Base-by-base conservation (phyloP, 2,113 vertebrate genomes). In the Trichechus manatus region DNA sequence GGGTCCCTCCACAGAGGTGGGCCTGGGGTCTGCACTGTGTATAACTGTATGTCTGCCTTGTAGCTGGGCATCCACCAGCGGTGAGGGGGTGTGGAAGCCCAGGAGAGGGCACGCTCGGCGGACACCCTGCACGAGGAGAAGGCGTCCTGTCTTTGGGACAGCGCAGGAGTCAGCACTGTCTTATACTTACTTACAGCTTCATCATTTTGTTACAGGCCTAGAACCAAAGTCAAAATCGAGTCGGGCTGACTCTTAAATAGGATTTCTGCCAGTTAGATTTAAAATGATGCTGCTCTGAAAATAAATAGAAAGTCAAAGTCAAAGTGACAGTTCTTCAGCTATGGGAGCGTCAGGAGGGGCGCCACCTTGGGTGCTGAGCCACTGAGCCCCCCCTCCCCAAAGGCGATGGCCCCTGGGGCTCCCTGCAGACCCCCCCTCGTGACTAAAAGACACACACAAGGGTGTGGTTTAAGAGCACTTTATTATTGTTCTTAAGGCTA, bases 401-500 rank as follows among this genome's bases (percentile, higher is more conserved):
- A 56, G 82, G 36, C 25, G 9, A 9, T 19, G 17, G 25, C 13
- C 36, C 75, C 5, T 0, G 11, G 59, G 68, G 59, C 66, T 42
- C 44, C 0, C 15, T 29, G 39, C 39, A 4, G 11, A 31, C 61
- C 82, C 27, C 4, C 11, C 2, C 79, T 47, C 31, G 33, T 10
- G 75, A 78, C 27, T 10, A 8, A 14, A 36, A 63, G 61, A 17
- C 77, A 61, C 59, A 83, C 83, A 79, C 63, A 15, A 97, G 81
- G 56, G 56, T n/a, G 98, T 99, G 99, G 99, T 99, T 99, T 99
- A 99, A 99, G 99, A 99, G 99, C 99, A 99, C 99, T 99, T 99
- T 99, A 99, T 99, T 99, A 99, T 99, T 99, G 99, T 99, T 98
- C 97, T 99, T 99, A 99, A 99, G 99, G 99, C 99, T 99, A 99